Conservation (phyloP, 2,113 vertebrate genomes). For the Chaetodon auriga region DNA sequence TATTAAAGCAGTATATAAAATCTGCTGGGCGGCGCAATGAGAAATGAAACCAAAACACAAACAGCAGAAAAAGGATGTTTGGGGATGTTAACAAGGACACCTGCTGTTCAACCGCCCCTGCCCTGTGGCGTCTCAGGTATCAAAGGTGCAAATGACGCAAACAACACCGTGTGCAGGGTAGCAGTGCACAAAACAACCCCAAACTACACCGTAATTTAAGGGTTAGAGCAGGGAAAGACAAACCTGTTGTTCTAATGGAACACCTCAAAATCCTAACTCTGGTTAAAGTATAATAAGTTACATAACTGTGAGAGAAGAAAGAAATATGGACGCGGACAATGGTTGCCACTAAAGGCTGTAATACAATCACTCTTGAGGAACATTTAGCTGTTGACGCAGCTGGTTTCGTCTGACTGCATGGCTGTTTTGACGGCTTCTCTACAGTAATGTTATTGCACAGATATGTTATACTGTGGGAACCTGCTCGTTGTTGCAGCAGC, state of each 20-base stretch:
- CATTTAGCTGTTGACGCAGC: constrained; percentile 63
- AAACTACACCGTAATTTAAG: neutral
- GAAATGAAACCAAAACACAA: constrained; percentile 22
- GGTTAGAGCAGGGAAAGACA: neutral
- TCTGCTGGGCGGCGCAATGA: neutral
- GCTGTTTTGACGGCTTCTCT: constrained; percentile 59
- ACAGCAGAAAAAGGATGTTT: constrained; percentile 52
- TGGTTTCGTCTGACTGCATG: constrained; percentile 52
- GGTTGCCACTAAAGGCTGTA: constrained; percentile 51
- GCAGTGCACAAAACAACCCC: neutral
- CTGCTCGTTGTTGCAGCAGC: constrained; percentile 27
- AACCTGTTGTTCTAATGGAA: neutral
- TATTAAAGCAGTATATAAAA: constrained; percentile 12
- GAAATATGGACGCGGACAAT: constrained; percentile 33
- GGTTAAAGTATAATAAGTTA: constrained; percentile 25
- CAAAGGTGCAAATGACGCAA: constrained; percentile 38
- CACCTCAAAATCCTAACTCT: constrained; percentile 6
- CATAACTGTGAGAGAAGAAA: constrained; percentile 28
- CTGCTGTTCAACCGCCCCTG: constrained; percentile 69
- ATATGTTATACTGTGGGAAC: constrained; percentile 67
- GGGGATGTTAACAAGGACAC: constrained; percentile 65
- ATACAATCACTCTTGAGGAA: constrained; percentile 55
- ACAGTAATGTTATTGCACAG: constrained; percentile 60
- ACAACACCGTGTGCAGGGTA: constrained; percentile 11
- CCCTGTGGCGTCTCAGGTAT: constrained; percentile 49